Conservation (phyloP, 2,888 invertebrate genomes). For the Apodemia hepburni region DNA sequence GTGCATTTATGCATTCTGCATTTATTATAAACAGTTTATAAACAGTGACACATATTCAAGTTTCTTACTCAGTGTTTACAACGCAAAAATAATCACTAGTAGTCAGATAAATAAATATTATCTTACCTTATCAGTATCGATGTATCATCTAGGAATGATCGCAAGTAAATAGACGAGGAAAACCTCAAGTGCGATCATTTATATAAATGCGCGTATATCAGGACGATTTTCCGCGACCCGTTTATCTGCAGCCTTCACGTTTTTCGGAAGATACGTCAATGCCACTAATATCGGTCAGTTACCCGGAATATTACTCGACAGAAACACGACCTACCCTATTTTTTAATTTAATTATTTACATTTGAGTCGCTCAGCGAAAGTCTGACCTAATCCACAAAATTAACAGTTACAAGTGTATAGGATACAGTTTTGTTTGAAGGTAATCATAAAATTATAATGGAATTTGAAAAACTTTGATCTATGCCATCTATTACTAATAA, state of each 20-base stretch:
- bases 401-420: no score
- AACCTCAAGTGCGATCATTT: not conserved
- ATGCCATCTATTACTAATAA: no score
- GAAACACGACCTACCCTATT: not conserved
- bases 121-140: slow-evolving; percentile 3
- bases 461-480: no score
- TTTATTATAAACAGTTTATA: no score
- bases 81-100: not conserved
- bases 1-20: no score
- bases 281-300: not conserved
- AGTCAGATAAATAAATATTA: not conserved
- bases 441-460: no score
- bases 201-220: not conserved
- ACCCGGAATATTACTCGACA: not conserved
- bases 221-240: not conserved
- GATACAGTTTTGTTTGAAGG: no score
- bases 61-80: no score
- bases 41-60: no score
- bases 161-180: not conserved
- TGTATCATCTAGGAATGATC: slow-evolving; percentile 3
- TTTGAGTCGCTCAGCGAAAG: not conserved
- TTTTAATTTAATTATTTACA: not conserved
- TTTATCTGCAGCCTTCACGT: not conserved
- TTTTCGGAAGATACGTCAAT: not conserved
- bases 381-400: no score